Conservation (phyloP, 2,888 invertebrate species). For the Cephus rjabovi region DNA sequence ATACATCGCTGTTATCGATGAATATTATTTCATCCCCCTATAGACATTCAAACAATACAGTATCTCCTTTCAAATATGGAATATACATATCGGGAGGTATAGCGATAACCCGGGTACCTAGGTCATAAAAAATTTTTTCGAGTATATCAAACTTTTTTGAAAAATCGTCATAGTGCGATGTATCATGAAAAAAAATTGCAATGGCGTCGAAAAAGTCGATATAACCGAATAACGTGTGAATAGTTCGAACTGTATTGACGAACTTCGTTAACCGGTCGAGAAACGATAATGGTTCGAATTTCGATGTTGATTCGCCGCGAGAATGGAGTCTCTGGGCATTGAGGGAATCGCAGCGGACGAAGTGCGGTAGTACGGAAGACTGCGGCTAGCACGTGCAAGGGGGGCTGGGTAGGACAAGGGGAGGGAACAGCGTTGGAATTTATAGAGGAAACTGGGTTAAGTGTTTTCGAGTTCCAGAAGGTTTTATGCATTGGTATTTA, state of each 20-base stretch:
- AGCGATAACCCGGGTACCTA: too few species aligned
- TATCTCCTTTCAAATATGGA: not conserved
- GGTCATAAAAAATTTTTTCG: not conserved
- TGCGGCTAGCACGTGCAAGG: conserved; percentile 10
- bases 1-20: not conserved
- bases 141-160: not conserved
- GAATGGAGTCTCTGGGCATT: not conserved
- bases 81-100: not conserved
- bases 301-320: not conserved
- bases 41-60: not conserved
- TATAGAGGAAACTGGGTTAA: conserved; percentile 24
- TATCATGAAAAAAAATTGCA: not conserved
- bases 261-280: not conserved
- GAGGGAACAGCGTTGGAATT: conserved; percentile 17
- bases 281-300: not conserved
- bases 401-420: conserved; percentile 11
- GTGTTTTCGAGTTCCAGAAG: conserved; percentile 14
- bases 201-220: not conserved
- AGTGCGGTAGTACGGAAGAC: not conserved
- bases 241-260: not conserved
- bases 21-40: not conserved
- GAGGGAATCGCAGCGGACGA: not conserved
- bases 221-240: not conserved
- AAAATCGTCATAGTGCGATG: not conserved
- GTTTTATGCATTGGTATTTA: conserved; percentile 19